These are phyloP conservation scores for Anguilla japonica DNA, from an alignment of 2,113 vertebrate genomes.

Conservation along the genomic window DNA sequence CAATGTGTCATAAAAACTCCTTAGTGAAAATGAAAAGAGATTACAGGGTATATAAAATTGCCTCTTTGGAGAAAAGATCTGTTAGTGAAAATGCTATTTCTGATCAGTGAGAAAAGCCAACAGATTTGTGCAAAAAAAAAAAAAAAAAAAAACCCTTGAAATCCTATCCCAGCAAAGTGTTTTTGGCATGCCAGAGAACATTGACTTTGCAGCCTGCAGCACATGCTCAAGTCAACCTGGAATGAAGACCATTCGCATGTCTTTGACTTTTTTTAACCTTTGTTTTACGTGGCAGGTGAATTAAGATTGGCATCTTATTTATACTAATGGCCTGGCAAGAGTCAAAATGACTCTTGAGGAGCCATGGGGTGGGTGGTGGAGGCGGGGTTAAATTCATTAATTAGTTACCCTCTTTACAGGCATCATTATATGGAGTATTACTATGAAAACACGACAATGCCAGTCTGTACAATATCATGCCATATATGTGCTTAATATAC, in stretches of 20 bases:
- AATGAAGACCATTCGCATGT: background rate
- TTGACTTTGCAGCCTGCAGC: too few relatives aligned
- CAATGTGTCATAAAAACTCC: background rate
- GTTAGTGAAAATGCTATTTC: background rate
- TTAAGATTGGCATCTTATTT: too few relatives aligned
- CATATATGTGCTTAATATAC: background rate
- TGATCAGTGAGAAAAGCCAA: background rate
- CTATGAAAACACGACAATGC: background rate
- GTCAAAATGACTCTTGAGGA: too few relatives aligned
- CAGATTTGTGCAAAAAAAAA: background rate
- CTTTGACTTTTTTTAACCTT: background rate
- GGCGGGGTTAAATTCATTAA: background rate
- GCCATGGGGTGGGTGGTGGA: too few relatives aligned
- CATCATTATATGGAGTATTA: background rate
- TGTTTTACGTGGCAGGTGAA: too few relatives aligned
- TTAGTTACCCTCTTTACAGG: background rate
- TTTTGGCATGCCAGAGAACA: too few relatives aligned
- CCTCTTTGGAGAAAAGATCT: background rate
- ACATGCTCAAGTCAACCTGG: background rate
- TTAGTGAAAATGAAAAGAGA: background rate
- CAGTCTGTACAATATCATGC: background rate
- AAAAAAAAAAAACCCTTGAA: too few relatives aligned
- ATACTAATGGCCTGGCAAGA: too few relatives aligned
- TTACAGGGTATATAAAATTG: background rate
- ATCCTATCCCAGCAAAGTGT: too few relatives aligned